Evolutionary conservation across 2,797 vertebrate species (phyloP).

Genomic region (Telmatherina bonti): DNA sequence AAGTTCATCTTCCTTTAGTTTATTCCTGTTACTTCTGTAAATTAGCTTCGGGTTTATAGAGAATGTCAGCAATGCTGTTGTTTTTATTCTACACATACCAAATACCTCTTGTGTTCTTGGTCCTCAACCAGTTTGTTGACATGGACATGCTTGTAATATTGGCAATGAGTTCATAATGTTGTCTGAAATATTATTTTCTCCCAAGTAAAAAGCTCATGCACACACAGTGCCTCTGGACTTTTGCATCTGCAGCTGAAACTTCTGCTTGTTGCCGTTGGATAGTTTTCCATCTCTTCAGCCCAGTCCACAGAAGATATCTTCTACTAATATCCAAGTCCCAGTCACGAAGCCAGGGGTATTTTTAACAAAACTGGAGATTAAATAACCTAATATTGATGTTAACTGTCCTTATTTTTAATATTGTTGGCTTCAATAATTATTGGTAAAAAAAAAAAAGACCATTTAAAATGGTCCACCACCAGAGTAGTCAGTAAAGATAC

Average conservation of each 20-base stretch:
- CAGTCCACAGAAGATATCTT: neutral
- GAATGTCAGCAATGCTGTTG: neutral
- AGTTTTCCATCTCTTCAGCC: neutral
- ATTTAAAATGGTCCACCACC: no score
- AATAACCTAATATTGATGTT: no score
- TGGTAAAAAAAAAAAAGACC: no score
- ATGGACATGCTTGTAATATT: neutral
- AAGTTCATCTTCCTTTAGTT: neutral
- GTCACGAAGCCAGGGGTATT: no score
- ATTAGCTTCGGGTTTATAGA: neutral
- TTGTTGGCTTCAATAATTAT: no score
- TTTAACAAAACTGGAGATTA: no score
- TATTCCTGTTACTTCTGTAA: neutral
- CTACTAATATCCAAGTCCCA: no score
- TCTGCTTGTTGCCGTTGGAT: neutral
- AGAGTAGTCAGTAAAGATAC: no score
- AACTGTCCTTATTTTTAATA: no score
- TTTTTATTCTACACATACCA: neutral
- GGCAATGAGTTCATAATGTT: neutral
- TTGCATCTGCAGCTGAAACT: neutral
- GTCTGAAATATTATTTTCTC: neutral
- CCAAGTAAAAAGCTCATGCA: neutral
- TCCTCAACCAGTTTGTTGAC: neutral
- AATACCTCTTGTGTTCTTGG: neutral
- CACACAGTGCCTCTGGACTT: neutral